phyloP scores from a whole-genome alignment of 2,888 invertebrate species.

The Dendrolimus houi region DNA sequence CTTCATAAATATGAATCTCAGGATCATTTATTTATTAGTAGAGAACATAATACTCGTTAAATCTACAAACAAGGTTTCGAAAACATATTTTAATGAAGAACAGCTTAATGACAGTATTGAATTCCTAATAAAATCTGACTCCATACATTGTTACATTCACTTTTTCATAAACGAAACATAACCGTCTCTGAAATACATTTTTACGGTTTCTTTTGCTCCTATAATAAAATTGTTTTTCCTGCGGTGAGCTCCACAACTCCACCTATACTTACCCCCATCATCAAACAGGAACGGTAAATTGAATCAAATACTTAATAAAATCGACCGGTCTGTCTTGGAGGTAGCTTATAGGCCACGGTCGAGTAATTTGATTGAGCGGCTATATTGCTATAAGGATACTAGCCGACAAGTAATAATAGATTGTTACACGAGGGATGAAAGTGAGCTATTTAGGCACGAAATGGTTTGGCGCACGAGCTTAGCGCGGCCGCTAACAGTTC shows the following conservation, averaged over 20 bases:
- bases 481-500: no score
- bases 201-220: constrained; percentile 5
- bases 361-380: constrained; percentile 17
- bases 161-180: constrained; percentile 6
- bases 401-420: neutral
- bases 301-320: constrained; percentile 14
- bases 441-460: no score
- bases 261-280: neutral
- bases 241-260: neutral
- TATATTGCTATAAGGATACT: constrained; percentile 10
- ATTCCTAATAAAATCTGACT: neutral
- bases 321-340: constrained; percentile 20
- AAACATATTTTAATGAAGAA: no score
- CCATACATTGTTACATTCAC: constrained; percentile 1
- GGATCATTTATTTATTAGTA: no score
- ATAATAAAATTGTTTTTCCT: constrained; percentile 6
- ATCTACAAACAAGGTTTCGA: no score
- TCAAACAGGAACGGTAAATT: constrained; percentile 12
- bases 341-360: neutral
- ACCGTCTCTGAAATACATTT: constrained; percentile 3
- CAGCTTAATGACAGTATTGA: neutral
- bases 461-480: no score
- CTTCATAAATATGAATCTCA: no score
- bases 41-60: no score
- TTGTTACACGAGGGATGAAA: no score